phyloP scores from a whole-genome alignment of 2,888 invertebrate genomes.

The Prosopocoilus inquinatus region DNA sequence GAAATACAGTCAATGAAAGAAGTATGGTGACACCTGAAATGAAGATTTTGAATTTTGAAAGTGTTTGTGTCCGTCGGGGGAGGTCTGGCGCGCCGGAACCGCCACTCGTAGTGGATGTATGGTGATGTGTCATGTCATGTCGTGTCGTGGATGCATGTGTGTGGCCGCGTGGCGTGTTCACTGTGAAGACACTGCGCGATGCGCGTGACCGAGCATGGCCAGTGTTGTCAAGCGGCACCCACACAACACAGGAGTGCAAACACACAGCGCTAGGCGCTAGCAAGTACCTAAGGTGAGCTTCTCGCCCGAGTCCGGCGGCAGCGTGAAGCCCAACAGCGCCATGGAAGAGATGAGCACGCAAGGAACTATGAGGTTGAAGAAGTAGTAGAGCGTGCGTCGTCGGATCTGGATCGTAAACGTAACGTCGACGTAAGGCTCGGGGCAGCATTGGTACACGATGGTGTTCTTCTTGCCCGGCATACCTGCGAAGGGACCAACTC shows the following conservation, averaged over 20 bases:
- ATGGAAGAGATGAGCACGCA: slow-evolving; percentile 98
- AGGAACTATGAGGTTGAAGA: slow-evolving; percentile 99
- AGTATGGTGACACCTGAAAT: slow-evolving; percentile 92
- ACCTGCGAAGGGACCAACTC: slow-evolving; percentile 56
- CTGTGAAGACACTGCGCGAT: slow-evolving; percentile 36
- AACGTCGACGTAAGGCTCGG: slow-evolving; percentile 92
- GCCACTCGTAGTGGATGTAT: slow-evolving; percentile 25
- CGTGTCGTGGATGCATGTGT: slow-evolving; percentile 14
- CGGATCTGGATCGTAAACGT: slow-evolving; percentile 97
- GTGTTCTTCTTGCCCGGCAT: slow-evolving; percentile 91
- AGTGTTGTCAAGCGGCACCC: slow-evolving; percentile 40
- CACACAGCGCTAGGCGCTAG: slow-evolving; percentile 36
- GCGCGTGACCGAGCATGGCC: slow-evolving; percentile 37
- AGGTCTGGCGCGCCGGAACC: slow-evolving; percentile 32
- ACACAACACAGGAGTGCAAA: slow-evolving; percentile 40
- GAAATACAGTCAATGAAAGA: slow-evolving; percentile 96
- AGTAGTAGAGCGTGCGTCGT: slow-evolving; percentile 95
- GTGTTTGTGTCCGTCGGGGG: slow-evolving; percentile 37
- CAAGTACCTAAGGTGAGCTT: slow-evolving; percentile 89
- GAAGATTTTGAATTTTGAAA: slow-evolving; percentile 50
- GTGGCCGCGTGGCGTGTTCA: slow-evolving; percentile 27
- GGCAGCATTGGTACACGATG: slow-evolving; percentile 89
- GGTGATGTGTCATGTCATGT: slow-evolving; percentile 9
- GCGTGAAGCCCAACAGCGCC: slow-evolving; percentile 96
- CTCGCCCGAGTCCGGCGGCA: slow-evolving; percentile 97